Percentiles rank a stretch among this genome's conserved stretches.
Evolutionary conservation across 2,888 invertebrate genomes (phyloP).

Genomic region (Agrochola lychnidis): DNA sequence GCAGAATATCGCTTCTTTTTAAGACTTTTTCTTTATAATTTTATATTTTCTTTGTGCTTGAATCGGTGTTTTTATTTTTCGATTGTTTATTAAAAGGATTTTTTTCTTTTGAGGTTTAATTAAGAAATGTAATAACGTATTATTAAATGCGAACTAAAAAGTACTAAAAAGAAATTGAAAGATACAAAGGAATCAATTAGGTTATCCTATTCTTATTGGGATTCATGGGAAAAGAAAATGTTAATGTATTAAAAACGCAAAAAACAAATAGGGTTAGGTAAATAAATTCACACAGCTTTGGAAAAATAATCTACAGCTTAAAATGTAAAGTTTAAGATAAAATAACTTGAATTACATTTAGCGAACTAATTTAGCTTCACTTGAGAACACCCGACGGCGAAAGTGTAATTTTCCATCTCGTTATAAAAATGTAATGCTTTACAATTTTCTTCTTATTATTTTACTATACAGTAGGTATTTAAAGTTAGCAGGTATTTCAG

Average conservation of each 20-base stretch:
- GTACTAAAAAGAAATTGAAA: background rate
- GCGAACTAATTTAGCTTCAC: slow-evolving; percentile 42
- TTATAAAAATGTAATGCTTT: slow-evolving; percentile 23
- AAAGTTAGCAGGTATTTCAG: background rate
- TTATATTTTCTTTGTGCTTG: background rate
- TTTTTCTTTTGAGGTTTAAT: background rate
- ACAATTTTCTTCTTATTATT: slow-evolving; percentile 6
- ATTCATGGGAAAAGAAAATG: background rate
- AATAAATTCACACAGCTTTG: background rate
- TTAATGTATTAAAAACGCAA: background rate
- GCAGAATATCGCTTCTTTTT: slow-evolving; percentile 53
- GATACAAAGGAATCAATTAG: background rate
- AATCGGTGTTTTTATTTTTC: background rate
- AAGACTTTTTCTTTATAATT: background rate
- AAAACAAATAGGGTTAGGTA: background rate
- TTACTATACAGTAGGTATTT: background rate
- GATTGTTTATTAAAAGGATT: background rate
- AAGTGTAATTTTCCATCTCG: slow-evolving; percentile 51
- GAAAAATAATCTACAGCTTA: background rate
- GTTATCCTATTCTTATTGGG: slow-evolving; percentile 2
- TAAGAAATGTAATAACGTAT: background rate
- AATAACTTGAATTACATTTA: slow-evolving; percentile 12
- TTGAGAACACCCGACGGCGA: slow-evolving; percentile 63
- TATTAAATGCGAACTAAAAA: background rate
- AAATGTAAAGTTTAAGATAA: slow-evolving; percentile 8